These are phyloP conservation scores for Australoheros scitulus DNA, from an alignment of 2,113 vertebrate species.

Conservation along the genomic window DNA sequence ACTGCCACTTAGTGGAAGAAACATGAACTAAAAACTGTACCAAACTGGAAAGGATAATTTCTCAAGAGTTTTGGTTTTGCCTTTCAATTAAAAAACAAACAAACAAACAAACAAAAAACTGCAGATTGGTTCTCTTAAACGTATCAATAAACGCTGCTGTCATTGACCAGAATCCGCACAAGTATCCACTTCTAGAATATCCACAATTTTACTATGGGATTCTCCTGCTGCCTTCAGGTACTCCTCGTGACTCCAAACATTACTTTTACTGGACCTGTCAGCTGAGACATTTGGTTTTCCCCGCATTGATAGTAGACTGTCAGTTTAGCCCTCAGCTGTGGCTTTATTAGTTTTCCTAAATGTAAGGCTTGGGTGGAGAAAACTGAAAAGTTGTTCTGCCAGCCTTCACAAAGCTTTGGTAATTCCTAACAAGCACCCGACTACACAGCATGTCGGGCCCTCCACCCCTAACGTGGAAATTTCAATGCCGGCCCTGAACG, in stretches of 20 bases:
- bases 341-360: background rate
- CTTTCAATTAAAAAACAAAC: background rate
- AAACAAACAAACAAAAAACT: background rate
- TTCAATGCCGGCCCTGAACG: background rate
- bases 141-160: background rate
- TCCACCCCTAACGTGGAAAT: fast-evolving
- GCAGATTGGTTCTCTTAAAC: background rate
- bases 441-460: background rate
- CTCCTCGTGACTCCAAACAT: background rate
- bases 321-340: background rate
- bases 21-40: background rate
- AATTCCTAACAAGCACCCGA: background rate
- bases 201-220: background rate
- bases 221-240: background rate
- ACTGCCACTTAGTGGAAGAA: constrained; percentile 47
- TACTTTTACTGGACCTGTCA: background rate
- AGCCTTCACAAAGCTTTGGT: background rate
- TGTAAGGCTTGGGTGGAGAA: background rate
- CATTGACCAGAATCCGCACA: background rate
- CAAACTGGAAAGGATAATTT: background rate
- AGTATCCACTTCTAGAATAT: background rate
- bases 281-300: background rate
- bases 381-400: background rate
- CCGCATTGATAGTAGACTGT: background rate
- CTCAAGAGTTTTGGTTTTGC: background rate